phyloP scores from a whole-genome alignment of 2,113 vertebrate species.

The Brachypteracias leptosomus region DNA sequence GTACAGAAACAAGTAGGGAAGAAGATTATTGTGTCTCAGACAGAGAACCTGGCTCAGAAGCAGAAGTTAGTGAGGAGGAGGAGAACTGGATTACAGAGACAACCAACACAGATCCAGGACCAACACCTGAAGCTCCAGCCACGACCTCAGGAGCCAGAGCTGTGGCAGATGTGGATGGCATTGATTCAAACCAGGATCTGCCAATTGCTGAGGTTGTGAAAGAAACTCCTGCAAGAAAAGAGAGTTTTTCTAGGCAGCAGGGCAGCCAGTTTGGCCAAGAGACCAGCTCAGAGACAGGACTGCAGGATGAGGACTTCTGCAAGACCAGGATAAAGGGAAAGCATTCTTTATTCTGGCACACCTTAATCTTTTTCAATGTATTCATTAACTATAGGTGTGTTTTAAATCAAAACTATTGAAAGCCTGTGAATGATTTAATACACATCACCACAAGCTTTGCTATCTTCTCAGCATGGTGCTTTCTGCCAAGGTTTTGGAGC shows the following conservation, averaged over 20 bases:
- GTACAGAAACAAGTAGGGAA: not conserved
- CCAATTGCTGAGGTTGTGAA: not conserved
- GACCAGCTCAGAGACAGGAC: not conserved
- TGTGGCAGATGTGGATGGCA: not conserved
- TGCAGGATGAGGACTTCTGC: not conserved
- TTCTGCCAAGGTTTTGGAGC: not conserved
- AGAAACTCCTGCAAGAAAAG: not conserved
- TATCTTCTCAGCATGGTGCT: not conserved
- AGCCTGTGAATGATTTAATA: not conserved
- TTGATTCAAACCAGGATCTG: not conserved
- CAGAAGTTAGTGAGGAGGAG: not conserved
- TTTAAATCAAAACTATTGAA: constrained; percentile 6
- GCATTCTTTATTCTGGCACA: not conserved
- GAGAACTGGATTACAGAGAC: not conserved
- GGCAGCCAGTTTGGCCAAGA: not conserved
- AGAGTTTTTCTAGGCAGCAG: not conserved
- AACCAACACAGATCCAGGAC: not conserved
- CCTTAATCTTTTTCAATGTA: not conserved
- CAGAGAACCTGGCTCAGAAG: not conserved
- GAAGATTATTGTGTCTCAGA: not conserved
- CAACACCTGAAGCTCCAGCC: not conserved
- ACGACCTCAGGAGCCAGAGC: not conserved
- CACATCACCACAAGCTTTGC: not conserved
- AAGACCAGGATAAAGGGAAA: constrained; percentile 27
- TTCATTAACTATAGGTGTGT: not conserved